A percentile compares a stretch with the other conserved stretches of the same genome.
phyloP scores from a whole-genome alignment of 2,113 vertebrate species.

The Ictalurus punctatus region DNA sequence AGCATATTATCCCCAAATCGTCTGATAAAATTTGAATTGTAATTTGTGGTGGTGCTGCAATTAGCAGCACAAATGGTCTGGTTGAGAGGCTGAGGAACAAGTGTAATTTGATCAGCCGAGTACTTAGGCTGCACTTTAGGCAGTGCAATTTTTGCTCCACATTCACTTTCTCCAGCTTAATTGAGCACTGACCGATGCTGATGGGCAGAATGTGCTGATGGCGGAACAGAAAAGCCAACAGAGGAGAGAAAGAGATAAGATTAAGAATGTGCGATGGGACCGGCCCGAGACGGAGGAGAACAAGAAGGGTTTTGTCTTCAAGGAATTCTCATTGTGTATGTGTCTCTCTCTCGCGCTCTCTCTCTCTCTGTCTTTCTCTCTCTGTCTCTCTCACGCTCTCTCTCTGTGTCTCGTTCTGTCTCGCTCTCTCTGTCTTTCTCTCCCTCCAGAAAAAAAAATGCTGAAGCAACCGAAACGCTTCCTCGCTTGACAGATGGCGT shows the following conservation, averaged over 20 bases:
- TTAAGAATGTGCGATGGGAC: constrained; percentile 59
- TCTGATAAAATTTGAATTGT: constrained; percentile 34
- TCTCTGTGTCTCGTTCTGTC: not conserved
- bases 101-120: constrained; percentile 73
- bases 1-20: constrained; percentile 45
- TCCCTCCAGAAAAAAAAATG: constrained; percentile 62
- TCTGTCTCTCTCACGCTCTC: not conserved
- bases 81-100: constrained; percentile 37
- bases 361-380: not conserved
- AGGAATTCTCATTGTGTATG: constrained; percentile 64
- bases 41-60: constrained; percentile 47
- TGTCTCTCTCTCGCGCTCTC: no score
- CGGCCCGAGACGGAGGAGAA: constrained; percentile 69
- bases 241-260: constrained; percentile 64
- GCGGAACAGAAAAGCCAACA: constrained; percentile 72
- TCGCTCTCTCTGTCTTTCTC: not conserved
- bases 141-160: constrained; percentile 63
- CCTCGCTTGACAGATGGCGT: constrained; percentile 76
- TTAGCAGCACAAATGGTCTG: constrained; percentile 39
- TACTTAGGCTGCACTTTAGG: constrained; percentile 76
- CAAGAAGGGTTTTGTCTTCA: constrained; percentile 77
- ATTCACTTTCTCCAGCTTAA: constrained; percentile 71
- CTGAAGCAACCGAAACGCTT: constrained; percentile 73
- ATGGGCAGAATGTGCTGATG: constrained; percentile 77
- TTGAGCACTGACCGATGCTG: constrained; percentile 77